Conservation (phyloP, 2,888 invertebrate genomes). For the Stenodera caucasica region DNA sequence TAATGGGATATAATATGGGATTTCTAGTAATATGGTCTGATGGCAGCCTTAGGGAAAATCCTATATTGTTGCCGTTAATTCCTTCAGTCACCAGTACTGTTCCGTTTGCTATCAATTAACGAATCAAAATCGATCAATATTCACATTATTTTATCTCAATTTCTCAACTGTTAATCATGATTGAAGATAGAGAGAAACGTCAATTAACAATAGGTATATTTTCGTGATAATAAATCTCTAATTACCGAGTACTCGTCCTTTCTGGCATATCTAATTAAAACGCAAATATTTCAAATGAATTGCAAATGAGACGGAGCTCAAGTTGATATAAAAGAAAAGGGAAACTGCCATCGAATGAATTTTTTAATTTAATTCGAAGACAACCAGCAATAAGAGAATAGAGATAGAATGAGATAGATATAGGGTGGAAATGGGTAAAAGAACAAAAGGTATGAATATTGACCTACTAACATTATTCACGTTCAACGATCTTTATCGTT, state of each 20-base stretch:
- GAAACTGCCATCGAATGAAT: background rate
- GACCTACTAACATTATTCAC: constrained; percentile 26
- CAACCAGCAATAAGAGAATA: background rate
- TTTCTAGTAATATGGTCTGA: constrained; percentile 24
- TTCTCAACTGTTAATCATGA: no score
- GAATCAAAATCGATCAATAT: background rate
- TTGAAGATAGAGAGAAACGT: no score
- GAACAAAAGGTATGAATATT: constrained; percentile 16
- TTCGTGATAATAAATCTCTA: no score
- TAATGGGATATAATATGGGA: constrained; percentile 21
- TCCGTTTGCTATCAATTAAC: background rate
- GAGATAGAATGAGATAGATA: background rate
- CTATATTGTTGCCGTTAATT: background rate
- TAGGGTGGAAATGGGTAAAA: background rate
- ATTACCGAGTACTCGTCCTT: background rate
- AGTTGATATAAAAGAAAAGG: background rate
- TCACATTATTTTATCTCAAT: background rate
- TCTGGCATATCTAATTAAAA: background rate
- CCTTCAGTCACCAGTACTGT: background rate
- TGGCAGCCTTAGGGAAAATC: background rate
- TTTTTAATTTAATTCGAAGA: constrained; percentile 8
- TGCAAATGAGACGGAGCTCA: background rate
- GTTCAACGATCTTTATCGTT: constrained; percentile 21
- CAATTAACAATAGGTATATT: no score
- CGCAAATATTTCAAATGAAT: background rate